Percentiles rank a stretch among this genome's conserved stretches.
Conservation (phyloP, 2,888 invertebrate species). For the Ichneumon xanthorius region DNA sequence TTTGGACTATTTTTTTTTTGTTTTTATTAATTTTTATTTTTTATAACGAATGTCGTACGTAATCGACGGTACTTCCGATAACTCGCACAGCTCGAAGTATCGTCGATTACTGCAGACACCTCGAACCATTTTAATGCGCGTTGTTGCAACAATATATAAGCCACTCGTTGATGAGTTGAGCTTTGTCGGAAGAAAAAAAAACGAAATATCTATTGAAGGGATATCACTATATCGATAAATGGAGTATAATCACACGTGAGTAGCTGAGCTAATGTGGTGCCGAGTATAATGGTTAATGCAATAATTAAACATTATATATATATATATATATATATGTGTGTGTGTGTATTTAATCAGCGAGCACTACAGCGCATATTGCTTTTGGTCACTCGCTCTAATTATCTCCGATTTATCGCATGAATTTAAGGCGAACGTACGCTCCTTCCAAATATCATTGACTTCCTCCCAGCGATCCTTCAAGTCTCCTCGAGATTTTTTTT, state of each 20-base stretch:
- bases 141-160: constrained; percentile 9
- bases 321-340: background rate
- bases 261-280: constrained; percentile 64
- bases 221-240: constrained; percentile 42
- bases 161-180: constrained; percentile 21
- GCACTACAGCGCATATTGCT: constrained; percentile 57
- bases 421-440: constrained; percentile 56
- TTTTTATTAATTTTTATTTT: constrained; percentile 5
- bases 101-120: constrained; percentile 15
- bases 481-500: constrained; percentile 5
- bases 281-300: constrained; percentile 20
- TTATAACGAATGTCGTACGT: constrained; percentile 34
- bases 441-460: background rate
- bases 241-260: constrained; percentile 59
- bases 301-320: constrained; percentile 17
- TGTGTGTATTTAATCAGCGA: constrained; percentile 46
- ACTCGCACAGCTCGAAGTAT: background rate
- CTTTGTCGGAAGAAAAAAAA: background rate
- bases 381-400: constrained; percentile 64
- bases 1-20: constrained; percentile 64
- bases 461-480: background rate
- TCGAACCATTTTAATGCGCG: constrained; percentile 10
- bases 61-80: constrained; percentile 17
- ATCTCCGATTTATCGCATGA: constrained; percentile 21
- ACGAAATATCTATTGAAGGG: constrained; percentile 29